phyloP scores from a whole-genome alignment of 2,888 invertebrate genomes.

The Eristalis arbustorum region DNA sequence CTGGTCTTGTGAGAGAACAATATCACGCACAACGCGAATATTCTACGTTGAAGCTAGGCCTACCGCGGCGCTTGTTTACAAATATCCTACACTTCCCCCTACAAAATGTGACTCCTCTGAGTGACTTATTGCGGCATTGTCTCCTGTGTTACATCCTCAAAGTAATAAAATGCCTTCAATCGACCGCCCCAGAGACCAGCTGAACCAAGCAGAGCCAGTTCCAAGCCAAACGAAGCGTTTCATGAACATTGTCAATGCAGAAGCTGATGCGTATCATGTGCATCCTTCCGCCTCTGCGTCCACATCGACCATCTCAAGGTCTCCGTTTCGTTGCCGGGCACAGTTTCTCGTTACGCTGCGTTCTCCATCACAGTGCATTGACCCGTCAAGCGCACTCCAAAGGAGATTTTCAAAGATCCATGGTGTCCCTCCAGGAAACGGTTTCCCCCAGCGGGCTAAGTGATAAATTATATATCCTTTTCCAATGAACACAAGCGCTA shows the following conservation, averaged over 20 bases:
- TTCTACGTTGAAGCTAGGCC: no score
- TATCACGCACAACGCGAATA: no score
- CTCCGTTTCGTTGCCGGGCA: background rate
- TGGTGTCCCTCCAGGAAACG: constrained; percentile 44
- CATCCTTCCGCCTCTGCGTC: background rate
- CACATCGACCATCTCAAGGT: background rate
- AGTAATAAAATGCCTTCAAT: no score
- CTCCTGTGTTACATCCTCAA: no score
- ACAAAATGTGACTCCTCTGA: no score
- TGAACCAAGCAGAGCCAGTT: no score
- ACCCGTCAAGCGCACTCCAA: constrained; percentile 1
- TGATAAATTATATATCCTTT: constrained; percentile 63
- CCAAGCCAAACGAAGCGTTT: no score
- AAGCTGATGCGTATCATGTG: background rate
- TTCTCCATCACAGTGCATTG: background rate
- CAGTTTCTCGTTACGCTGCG: background rate
- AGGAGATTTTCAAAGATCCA: background rate
- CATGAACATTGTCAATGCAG: background rate
- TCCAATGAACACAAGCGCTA: constrained; percentile 50
- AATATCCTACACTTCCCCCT: no score
- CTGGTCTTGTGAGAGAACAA: no score
- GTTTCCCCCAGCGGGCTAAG: constrained; percentile 16
- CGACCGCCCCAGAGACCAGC: no score
- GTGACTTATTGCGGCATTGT: no score
- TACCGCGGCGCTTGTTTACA: no score